phyloP scores from a whole-genome alignment of 2,113 vertebrate genomes.

The Dicaeum eximium region DNA sequence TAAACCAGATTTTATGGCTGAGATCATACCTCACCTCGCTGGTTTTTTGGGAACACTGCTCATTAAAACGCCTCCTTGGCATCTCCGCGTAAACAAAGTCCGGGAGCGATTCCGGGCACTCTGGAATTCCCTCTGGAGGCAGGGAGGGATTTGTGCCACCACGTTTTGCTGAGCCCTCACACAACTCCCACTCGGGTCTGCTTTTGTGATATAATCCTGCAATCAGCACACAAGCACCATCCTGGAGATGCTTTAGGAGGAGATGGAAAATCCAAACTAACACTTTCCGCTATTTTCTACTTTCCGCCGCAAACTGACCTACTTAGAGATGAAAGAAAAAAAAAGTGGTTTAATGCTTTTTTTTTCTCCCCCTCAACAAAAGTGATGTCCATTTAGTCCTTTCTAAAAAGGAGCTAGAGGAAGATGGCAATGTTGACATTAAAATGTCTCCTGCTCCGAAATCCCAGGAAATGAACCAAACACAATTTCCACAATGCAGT shows the following conservation, averaged over 20 bases:
- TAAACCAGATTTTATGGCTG: background rate
- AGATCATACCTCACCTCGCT: background rate
- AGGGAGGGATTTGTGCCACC: background rate
- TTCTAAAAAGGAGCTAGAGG: background rate
- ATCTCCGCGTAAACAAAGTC: background rate
- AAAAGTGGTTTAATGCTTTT: background rate
- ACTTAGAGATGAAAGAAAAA: background rate
- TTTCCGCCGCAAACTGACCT: slow-evolving; percentile 5
- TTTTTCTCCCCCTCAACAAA: background rate
- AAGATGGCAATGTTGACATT: background rate
- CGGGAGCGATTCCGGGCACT: fast-evolving
- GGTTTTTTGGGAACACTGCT: background rate
- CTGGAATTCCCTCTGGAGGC: background rate
- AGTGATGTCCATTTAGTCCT: background rate
- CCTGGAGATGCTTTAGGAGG: slow-evolving; percentile 19
- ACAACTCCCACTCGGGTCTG: background rate
- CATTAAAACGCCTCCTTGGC: background rate
- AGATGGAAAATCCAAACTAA: slow-evolving; percentile 46
- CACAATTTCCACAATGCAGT: background rate
- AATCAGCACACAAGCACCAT: slow-evolving; percentile 32
- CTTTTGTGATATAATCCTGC: slow-evolving; percentile 51
- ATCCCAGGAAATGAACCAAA: slow-evolving; percentile 1
- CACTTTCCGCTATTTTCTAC: slow-evolving; percentile 22
- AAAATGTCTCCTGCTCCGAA: background rate
- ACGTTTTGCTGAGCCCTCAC: background rate